Percentiles rank a stretch among this genome's conserved stretches.
Conservation (phyloP, 1,140 invertebrate species). For the Lepidurus couesii region DNA sequence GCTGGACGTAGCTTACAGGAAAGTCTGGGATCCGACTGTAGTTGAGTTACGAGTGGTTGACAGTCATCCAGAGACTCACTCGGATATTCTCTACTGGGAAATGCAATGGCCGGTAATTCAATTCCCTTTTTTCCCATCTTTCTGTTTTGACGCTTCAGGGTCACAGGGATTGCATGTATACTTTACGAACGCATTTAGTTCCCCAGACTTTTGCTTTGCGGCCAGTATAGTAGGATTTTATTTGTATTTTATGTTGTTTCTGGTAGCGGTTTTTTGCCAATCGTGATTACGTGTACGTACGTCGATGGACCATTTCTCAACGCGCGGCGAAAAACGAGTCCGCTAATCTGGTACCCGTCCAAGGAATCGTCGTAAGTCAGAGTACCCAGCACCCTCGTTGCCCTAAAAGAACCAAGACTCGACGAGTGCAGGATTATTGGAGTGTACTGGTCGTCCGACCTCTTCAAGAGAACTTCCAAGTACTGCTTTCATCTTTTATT, state of each 20-base stretch:
- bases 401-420: conserved; percentile 39
- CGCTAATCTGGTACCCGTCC: conserved; percentile 27
- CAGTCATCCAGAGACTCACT: conserved; percentile 52
- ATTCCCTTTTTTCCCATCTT: neutral
- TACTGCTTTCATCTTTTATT: conserved; percentile 39
- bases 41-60: conserved; percentile 61
- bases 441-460: conserved; percentile 79
- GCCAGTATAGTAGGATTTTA: conserved; percentile 9
- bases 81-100: conserved; percentile 79
- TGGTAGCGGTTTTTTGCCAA: conserved; percentile 69
- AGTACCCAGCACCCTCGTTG: conserved; percentile 38
- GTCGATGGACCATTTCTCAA: conserved; percentile 54
- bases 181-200: no score
- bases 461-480: conserved; percentile 54
- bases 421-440: conserved; percentile 71
- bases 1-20: conserved; percentile 69
- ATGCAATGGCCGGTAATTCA: conserved; percentile 72
- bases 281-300: conserved; percentile 77
- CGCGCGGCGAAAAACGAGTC: conserved; percentile 47
- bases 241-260: conserved; percentile 41
- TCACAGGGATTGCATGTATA: neutral
- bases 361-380: conserved; percentile 56
- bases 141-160: conserved; percentile 26
- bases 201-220: no score
- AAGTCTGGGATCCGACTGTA: conserved; percentile 73